Base-by-base conservation (phyloP, 2,797 vertebrate genomes). In the Poecilia velifera region DNA sequence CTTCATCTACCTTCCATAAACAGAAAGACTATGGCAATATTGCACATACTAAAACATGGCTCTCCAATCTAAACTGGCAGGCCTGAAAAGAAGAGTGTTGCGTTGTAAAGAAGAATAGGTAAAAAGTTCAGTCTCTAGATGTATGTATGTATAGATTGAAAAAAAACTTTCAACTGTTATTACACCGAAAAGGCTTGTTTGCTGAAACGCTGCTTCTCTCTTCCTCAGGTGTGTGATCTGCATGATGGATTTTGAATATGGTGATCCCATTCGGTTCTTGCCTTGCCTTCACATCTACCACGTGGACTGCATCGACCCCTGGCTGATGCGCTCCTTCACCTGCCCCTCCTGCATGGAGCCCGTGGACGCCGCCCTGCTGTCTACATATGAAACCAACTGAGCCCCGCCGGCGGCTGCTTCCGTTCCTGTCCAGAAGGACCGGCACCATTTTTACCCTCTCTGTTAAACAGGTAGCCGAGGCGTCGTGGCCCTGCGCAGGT, bases 301-400 rank as follows among this genome's bases (percentile, higher is more conserved):
- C 2, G 88, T 96, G 86, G 96, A 96, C 66, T 97, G 97, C 95
- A 97, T 97, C 43, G 97, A 97, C 49, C 87, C 95, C 68, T 97
- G 97, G 97, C 95, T 97, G 82, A 96, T 97, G 97, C 95, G 97
- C 75, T 97, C 97, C 74, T 97, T 97, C 94, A 97, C 95, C 82
- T 97, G 97, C 86, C 97, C 97, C n/a, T 97, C 97, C 79, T 97
- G 97, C 91, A 97, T 97, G 96, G 97, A 97, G 93, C 97, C 97
- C 0, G 97, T 97, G 4, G 97, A 97, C 3, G 97, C 97, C 0
- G 97, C 97, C 49, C 94, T 97, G 87, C 95, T 97, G 79, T 96
- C 96, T 72, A 93, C 96, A 6, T 97, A 97, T 9, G 95, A 97
- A 94, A 96, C 96, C 86, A 96, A 94, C 93, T 97, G 89, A 94